Evolutionary conservation across 2,888 invertebrate genomes (phyloP).

Genomic region (Aleiodes testaceus): DNA sequence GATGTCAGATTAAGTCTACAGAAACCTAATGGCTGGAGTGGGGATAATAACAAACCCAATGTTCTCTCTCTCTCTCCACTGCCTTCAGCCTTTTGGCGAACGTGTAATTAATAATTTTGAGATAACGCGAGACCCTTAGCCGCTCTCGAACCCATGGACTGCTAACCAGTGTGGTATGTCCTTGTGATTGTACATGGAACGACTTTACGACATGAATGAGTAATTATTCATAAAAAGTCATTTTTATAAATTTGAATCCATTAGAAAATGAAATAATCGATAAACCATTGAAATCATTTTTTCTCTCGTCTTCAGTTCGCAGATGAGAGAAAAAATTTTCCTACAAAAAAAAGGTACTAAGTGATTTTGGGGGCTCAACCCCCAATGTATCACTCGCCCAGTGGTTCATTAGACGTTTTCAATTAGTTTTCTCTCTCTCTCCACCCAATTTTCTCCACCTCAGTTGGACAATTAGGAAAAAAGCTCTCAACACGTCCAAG

Average conservation of each 20-base stretch:
- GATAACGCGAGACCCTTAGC: constrained; percentile 65
- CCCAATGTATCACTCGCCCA: constrained; percentile 72
- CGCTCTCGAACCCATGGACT: constrained; percentile 44
- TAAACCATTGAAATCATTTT: not conserved
- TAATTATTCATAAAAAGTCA: constrained; percentile 61
- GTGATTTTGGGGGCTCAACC: constrained; percentile 41
- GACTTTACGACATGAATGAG: constrained; percentile 69
- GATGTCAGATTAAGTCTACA: constrained; percentile 72
- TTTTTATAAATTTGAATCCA: constrained; percentile 40
- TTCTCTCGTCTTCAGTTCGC: not conserved
- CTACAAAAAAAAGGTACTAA: constrained; percentile 8
- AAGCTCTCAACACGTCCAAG: constrained; percentile 68
- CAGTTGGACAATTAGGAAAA: constrained; percentile 68
- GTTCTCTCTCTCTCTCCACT: constrained; percentile 23
- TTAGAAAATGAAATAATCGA: too few relatives aligned
- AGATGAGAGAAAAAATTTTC: not conserved
- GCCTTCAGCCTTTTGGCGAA: constrained; percentile 28
- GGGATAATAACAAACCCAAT: constrained; percentile 32
- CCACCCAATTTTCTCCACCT: constrained; percentile 38
- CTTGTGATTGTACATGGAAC: constrained; percentile 16
- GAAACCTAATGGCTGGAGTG: constrained; percentile 51
- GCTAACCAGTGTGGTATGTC: constrained; percentile 26
- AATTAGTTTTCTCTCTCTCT: constrained; percentile 70
- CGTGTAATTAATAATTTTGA: constrained; percentile 71
- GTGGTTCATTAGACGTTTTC: constrained; percentile 72